Percentiles rank a stretch among this genome's conserved stretches.
Evolutionary conservation across 2,797 vertebrate species (phyloP).

Genomic region (Anguilla obscura): DNA sequence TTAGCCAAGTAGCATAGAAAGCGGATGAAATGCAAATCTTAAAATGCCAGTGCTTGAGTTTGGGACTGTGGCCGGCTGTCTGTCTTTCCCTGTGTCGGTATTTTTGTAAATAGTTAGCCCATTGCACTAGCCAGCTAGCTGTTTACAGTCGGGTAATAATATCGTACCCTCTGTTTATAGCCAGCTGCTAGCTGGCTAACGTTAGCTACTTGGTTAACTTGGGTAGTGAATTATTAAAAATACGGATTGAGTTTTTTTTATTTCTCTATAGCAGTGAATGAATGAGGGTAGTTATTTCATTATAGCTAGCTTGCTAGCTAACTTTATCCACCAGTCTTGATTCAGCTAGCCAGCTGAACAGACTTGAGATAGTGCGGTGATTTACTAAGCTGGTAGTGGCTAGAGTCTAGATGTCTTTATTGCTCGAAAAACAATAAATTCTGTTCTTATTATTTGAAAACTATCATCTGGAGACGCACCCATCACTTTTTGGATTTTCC

Average conservation of each 20-base stretch:
- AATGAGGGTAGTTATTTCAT: background rate
- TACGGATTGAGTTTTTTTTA: background rate
- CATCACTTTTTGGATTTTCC: background rate
- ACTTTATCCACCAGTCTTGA: background rate
- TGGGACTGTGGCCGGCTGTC: background rate
- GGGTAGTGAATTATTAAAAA: background rate
- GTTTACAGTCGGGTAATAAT: background rate
- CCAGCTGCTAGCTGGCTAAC: background rate
- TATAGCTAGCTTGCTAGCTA: background rate
- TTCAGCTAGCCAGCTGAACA: background rate
- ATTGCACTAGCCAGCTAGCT: constrained; percentile 16
- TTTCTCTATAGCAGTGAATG: background rate
- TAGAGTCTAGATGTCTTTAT: background rate
- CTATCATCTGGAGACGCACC: background rate
- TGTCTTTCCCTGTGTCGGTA: background rate
- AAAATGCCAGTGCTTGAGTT: constrained; percentile 1
- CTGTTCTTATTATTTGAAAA: constrained; percentile 12
- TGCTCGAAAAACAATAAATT: background rate
- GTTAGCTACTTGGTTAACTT: background rate
- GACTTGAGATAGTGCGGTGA: background rate
- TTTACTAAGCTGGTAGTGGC: background rate
- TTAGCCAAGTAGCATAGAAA: background rate
- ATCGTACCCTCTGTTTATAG: background rate
- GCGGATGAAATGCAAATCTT: background rate
- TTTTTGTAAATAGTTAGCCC: background rate